A percentile compares a stretch with the other conserved stretches of the same genome.
These are phyloP conservation scores for Tetanocera ferruginea DNA, from an alignment of 2,888 invertebrate genomes.

Conservation along the genomic window DNA sequence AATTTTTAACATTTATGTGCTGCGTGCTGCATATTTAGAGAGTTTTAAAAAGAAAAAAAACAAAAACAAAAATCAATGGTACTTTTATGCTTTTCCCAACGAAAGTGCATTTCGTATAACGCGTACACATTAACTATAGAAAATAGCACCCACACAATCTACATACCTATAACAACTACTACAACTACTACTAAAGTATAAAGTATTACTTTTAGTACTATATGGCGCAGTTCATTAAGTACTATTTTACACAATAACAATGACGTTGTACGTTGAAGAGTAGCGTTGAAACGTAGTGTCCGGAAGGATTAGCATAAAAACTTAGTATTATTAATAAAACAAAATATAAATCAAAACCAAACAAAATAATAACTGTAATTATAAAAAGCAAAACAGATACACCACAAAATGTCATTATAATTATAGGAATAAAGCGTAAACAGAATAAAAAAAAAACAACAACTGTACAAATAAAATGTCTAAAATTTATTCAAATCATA, in stretches of 20 bases:
- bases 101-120: too few species aligned
- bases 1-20: too few species aligned
- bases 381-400: background rate
- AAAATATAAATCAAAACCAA: slow-evolving; percentile 33
- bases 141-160: background rate
- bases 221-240: background rate
- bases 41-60: too few species aligned
- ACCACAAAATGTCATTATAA: slow-evolving; percentile 45
- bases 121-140: slow-evolving; percentile 10
- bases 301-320: background rate
- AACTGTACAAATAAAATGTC: too few species aligned
- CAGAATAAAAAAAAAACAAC: too few species aligned
- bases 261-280: too few species aligned
- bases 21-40: too few species aligned
- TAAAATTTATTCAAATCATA: too few species aligned
- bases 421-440: slow-evolving; percentile 49
- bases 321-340: background rate
- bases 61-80: too few species aligned
- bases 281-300: background rate
- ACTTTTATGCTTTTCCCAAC: too few species aligned
- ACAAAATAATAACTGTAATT: background rate
- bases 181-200: background rate
- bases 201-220: too few species aligned
- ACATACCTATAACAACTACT: background rate
- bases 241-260: background rate